These are phyloP conservation scores for Labia minor DNA, from an alignment of 2,888 invertebrate species.

Conservation along the genomic window DNA sequence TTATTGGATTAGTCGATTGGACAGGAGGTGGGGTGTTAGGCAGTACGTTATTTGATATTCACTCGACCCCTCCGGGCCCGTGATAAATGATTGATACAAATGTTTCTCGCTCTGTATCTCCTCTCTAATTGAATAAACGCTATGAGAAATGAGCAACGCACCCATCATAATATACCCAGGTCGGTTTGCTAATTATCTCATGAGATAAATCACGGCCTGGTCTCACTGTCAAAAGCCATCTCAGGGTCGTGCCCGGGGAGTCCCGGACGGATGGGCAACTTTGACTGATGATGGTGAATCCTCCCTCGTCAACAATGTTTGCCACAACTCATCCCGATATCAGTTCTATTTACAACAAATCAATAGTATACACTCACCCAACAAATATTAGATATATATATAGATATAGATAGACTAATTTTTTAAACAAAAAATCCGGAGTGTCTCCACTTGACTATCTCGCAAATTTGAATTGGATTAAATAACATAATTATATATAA, in stretches of 20 bases:
- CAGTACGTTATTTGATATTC: no score
- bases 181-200: neutral
- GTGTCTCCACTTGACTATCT: no score
- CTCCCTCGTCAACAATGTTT: no score
- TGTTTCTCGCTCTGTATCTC: neutral
- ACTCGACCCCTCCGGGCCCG: neutral
- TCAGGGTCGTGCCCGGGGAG: neutral
- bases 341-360: no score
- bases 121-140: neutral
- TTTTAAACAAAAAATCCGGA: no score
- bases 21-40: neutral
- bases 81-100: constrained; percentile 8
- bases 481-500: no score
- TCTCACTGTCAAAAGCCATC: constrained; percentile 7
- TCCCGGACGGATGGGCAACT: neutral
- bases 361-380: no score
- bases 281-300: neutral
- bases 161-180: neutral
- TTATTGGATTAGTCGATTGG: neutral
- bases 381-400: no score
- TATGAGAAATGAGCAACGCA: neutral
- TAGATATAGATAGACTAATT: no score
- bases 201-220: constrained; percentile 13
- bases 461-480: no score
- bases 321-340: no score